phyloP scores from a whole-genome alignment of 2,888 invertebrate genomes.

The Actias luna region DNA sequence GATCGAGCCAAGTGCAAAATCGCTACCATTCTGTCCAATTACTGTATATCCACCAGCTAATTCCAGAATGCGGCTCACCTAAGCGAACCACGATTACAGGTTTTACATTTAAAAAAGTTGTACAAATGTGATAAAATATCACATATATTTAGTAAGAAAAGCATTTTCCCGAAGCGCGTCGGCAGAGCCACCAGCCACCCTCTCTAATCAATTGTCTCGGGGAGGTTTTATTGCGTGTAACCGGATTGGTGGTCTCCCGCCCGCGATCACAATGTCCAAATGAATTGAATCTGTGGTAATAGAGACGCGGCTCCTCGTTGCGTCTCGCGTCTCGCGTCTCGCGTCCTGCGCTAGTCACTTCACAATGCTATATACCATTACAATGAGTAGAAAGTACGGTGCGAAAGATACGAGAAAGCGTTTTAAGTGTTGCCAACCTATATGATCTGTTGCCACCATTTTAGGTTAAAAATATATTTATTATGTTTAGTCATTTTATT shows the following conservation, averaged over 20 bases:
- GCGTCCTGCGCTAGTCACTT: conserved; percentile 18
- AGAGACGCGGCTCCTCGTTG: conserved; percentile 25
- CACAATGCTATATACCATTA: conserved; percentile 24
- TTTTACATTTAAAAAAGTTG: no score
- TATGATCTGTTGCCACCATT: neutral
- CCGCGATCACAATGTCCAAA: conserved; percentile 19
- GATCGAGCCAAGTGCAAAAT: no score
- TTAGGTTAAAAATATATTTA: no score
- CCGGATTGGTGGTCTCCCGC: conserved; percentile 19
- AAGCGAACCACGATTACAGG: no score
- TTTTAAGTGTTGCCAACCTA: neutral
- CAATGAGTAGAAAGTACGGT: conserved; percentile 16
- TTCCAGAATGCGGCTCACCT: no score
- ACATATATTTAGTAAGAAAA: neutral
- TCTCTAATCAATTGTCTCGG: conserved; percentile 11
- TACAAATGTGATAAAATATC: no score
- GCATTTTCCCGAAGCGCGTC: neutral
- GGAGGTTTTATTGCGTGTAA: conserved; percentile 16
- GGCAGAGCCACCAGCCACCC: neutral
- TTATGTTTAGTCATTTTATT: no score
- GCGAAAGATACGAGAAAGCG: neutral
- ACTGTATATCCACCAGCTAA: no score
- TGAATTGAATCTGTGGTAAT: conserved; percentile 35
- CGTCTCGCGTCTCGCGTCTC: neutral
- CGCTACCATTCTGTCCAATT: no score